These are phyloP conservation scores for Wiebesia pumilae DNA, from an alignment of 1,140 invertebrate species.

Conservation along the genomic window DNA sequence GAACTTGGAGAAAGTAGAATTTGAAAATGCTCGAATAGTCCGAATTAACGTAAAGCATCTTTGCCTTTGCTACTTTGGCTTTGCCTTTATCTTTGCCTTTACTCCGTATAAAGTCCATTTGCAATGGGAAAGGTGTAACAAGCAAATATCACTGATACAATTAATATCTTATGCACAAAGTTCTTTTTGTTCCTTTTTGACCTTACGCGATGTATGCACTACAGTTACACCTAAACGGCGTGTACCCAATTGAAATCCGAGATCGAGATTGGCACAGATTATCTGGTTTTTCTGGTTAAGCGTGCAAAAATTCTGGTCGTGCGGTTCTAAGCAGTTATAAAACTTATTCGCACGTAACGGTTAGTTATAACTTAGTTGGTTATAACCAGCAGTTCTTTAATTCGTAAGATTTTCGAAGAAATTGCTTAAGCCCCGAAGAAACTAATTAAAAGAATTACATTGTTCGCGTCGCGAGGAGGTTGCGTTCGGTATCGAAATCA, in stretches of 20 bases:
- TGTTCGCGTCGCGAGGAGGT: too few relatives aligned
- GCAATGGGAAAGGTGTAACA: not conserved
- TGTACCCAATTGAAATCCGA: not conserved
- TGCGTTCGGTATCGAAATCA: too few relatives aligned
- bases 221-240: too few relatives aligned
- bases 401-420: too few relatives aligned
- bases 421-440: too few relatives aligned
- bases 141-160: not conserved
- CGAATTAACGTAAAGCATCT: not conserved
- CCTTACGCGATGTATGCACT: too few relatives aligned
- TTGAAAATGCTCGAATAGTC: not conserved
- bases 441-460: too few relatives aligned
- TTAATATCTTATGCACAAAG: not conserved
- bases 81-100: not conserved
- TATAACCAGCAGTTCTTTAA: too few relatives aligned
- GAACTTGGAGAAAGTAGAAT: not conserved
- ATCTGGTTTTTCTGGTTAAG: not conserved
- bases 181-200: not conserved
- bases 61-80: not conserved
- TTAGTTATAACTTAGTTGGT: too few relatives aligned
- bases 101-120: too few relatives aligned
- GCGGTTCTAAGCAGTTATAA: not conserved
- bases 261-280: not conserved
- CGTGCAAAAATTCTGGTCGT: not conserved
- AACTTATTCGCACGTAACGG: not conserved